Conservation (phyloP, 1,140 invertebrate genomes). For the Streblospio benedicti region DNA sequence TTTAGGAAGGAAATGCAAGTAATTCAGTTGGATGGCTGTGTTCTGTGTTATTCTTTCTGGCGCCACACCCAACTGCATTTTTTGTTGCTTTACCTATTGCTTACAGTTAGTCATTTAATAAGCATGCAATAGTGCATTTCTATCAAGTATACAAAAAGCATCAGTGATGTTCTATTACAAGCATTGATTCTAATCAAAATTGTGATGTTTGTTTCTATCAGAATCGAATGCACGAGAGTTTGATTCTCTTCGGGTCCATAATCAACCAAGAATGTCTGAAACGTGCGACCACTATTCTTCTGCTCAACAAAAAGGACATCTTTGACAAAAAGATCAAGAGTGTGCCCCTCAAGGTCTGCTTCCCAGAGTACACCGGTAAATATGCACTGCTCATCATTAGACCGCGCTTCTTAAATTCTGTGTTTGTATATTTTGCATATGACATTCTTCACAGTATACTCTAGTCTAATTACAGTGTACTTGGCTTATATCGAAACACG, state of each 20-base stretch:
- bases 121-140: too few relatives aligned
- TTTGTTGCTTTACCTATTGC: too few relatives aligned
- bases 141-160: not conserved
- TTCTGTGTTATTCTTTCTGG: not conserved
- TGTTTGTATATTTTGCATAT: too few relatives aligned
- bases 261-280: constrained; percentile 99
- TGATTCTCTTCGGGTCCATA: constrained; percentile 99
- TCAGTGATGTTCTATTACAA: not conserved
- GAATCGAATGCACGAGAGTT: constrained; percentile 99
- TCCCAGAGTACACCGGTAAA: constrained; percentile 96
- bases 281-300: constrained; percentile 98
- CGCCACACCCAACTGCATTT: not conserved
- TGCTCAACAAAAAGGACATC: constrained; percentile 99
- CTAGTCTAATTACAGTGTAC: too few relatives aligned
- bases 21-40: not conserved
- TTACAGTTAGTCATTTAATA: too few relatives aligned
- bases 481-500: too few relatives aligned
- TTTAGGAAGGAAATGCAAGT: not conserved
- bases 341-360: constrained; percentile 99
- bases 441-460: too few relatives aligned
- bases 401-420: too few relatives aligned
- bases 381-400: not conserved
- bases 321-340: constrained; percentile 99
- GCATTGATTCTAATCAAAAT: not conserved
- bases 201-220: constrained; percentile 43